phyloP scores from a whole-genome alignment of 2,888 invertebrate genomes.

The Megamerina dolium region DNA sequence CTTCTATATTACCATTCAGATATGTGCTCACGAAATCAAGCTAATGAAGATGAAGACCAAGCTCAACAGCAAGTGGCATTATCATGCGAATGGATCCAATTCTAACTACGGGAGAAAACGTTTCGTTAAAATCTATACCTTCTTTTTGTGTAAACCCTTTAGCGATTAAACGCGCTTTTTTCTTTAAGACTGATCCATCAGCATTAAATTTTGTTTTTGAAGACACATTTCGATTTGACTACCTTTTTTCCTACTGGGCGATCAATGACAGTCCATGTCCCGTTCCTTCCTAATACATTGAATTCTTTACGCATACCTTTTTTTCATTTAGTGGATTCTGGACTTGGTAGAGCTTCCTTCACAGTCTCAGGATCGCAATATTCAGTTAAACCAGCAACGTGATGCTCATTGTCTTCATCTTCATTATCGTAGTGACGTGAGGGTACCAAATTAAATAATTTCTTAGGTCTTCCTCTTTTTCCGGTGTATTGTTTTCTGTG shows the following conservation, averaged over 20 bases:
- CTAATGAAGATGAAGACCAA: conserved; percentile 19
- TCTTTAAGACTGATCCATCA: conserved; percentile 22
- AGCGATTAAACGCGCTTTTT: conserved; percentile 33
- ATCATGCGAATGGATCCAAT: conserved; percentile 22
- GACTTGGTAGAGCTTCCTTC: too few relatives aligned
- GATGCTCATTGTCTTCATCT: too few relatives aligned
- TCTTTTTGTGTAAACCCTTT: conserved; percentile 31
- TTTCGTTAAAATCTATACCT: neutral
- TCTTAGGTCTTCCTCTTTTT: conserved; percentile 3
- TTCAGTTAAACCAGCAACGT: neutral
- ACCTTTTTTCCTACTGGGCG: conserved; percentile 22
- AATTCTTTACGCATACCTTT: conserved; percentile 8
- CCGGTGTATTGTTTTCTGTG: conserved; percentile 4
- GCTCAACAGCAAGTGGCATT: conserved; percentile 20
- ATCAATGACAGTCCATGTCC: conserved; percentile 24
- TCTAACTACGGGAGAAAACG: conserved; percentile 18
- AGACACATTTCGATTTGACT: conserved; percentile 28
- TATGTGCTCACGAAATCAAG: conserved; percentile 24
- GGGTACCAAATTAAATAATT: too few relatives aligned
- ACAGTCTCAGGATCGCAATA: conserved; percentile 1
- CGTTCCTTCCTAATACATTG: conserved; percentile 15
- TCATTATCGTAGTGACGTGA: too few relatives aligned
- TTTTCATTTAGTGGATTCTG: conserved; percentile 3
- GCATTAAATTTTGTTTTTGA: conserved; percentile 27
- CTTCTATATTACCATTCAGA: conserved; percentile 20